Percentiles rank a stretch among this genome's conserved stretches.
phyloP scores from a whole-genome alignment of 1,140 invertebrate species.

The Oncopeltus fasciatus region DNA sequence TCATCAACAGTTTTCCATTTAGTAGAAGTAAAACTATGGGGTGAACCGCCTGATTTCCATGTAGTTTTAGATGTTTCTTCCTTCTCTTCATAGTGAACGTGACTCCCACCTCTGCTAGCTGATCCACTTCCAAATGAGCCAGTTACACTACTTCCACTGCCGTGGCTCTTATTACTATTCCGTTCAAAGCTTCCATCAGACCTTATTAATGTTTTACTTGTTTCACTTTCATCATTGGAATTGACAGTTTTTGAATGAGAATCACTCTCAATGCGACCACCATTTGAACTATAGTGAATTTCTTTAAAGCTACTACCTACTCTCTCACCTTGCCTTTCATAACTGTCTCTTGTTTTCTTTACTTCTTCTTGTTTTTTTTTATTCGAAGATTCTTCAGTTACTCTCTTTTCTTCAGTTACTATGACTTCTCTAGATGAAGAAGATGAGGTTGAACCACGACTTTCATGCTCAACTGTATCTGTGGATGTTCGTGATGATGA shows the following conservation, averaged over 20 bases:
- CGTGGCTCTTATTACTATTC: too few species aligned
- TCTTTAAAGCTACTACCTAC: too few species aligned
- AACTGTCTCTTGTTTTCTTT: neutral
- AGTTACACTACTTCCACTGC: too few species aligned
- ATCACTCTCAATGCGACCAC: conserved; percentile 12
- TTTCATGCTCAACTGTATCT: neutral
- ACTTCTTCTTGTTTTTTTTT: conserved; percentile 13
- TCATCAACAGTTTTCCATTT: conserved; percentile 1
- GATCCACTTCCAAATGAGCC: too few species aligned
- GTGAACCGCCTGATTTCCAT: neutral
- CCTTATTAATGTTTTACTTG: neutral
- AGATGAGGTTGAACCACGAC: conserved; percentile 6
- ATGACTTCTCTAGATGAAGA: neutral
- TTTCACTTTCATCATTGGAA: neutral
- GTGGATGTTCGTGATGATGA: conserved; percentile 23
- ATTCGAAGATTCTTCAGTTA: conserved; percentile 17
- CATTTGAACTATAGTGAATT: conserved; percentile 11
- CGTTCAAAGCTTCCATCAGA: neutral
- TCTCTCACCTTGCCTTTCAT: too few species aligned
- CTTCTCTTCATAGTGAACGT: neutral
- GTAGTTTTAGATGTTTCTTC: neutral
- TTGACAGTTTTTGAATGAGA: conserved; percentile 5
- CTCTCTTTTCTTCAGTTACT: conserved; percentile 20
- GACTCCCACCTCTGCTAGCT: neutral
- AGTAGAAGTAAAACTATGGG: neutral